phyloP scores from a whole-genome alignment of 2,113 vertebrate species.

The Trematomus loennbergii region DNA sequence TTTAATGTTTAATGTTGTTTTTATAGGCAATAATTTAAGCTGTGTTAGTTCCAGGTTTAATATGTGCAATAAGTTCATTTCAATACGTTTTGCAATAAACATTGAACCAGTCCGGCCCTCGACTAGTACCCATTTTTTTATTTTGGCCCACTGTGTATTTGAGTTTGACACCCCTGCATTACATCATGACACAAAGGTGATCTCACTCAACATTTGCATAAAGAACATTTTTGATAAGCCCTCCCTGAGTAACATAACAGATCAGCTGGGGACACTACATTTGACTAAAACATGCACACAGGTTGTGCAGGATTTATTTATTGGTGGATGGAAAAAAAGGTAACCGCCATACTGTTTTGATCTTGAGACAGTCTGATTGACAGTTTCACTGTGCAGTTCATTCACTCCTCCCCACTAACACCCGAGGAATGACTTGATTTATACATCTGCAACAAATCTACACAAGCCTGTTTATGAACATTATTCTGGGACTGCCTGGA shows the following conservation, averaged over 20 bases:
- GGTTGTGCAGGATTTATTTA: background rate
- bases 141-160: too few relatives aligned
- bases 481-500: slow-evolving; percentile 22
- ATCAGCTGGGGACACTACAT: background rate
- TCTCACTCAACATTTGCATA: background rate
- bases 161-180: background rate
- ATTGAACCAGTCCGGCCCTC: too few relatives aligned
- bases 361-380: slow-evolving; percentile 18
- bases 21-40: too few relatives aligned
- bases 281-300: background rate
- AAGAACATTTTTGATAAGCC: too few relatives aligned
- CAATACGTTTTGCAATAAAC: too few relatives aligned
- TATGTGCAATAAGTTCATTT: too few relatives aligned
- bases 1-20: too few relatives aligned
- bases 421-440: slow-evolving; percentile 28
- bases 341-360: background rate
- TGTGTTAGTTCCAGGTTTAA: too few relatives aligned
- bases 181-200: slow-evolving; percentile 40
- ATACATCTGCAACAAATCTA: slow-evolving; percentile 18
- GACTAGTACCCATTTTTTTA: too few relatives aligned
- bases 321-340: background rate
- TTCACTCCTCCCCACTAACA: slow-evolving; percentile 24
- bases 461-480: background rate
- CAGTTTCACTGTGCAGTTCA: slow-evolving; percentile 18
- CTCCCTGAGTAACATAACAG: background rate